Conservation (phyloP, 2,888 invertebrate species). For the Cheilosia vulpina region DNA sequence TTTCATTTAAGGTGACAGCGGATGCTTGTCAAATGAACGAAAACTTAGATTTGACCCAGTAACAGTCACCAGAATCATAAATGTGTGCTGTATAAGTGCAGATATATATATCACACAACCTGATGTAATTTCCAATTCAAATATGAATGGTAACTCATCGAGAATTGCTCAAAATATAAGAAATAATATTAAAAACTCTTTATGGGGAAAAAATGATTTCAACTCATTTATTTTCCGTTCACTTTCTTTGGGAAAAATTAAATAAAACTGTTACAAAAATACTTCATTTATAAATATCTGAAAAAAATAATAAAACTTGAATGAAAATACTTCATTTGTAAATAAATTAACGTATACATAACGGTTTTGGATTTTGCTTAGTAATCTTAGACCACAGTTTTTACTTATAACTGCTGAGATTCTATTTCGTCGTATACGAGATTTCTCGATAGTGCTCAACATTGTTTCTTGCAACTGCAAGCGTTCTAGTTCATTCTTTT, state of each 20-base stretch:
- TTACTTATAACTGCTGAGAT: too few relatives aligned
- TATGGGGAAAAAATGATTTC: background rate
- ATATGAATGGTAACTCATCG: background rate
- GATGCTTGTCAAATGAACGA: constrained; percentile 25
- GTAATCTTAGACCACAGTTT: too few relatives aligned
- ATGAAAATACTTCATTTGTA: too few relatives aligned
- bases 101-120: background rate
- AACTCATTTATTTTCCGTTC: constrained; percentile 11
- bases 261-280: background rate
- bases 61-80: constrained; percentile 24
- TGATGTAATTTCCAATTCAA: constrained; percentile 13
- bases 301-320: background rate
- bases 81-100: constrained; percentile 39
- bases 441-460: constrained; percentile 2
- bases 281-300: background rate
- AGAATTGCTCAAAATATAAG: constrained; percentile 4
- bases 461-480: constrained; percentile 20
- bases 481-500: background rate
- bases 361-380: too few relatives aligned
- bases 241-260: background rate
- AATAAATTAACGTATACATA: too few relatives aligned
- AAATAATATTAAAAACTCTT: constrained; percentile 15
- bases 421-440: too few relatives aligned
- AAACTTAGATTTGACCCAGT: constrained; percentile 35
- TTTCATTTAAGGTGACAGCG: constrained; percentile 7